Evolutionary conservation across 1,140 invertebrate genomes (phyloP), one percentile per base, ranked within the genome.

Genomic region (Camponotus pennsylvanicus): DNA sequence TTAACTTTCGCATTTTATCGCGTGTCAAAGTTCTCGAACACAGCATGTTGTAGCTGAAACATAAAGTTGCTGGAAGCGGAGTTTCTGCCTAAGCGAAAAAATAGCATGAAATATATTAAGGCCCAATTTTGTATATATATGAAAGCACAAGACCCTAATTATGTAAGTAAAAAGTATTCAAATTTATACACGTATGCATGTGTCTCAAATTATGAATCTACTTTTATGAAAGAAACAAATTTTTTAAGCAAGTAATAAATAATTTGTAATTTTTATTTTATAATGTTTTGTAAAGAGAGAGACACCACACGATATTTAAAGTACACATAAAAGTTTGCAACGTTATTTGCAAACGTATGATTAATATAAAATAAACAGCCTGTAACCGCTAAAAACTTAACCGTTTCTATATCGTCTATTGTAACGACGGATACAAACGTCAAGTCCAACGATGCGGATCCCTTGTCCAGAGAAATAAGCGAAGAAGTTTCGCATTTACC

Each of bases 401-500:
- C 32, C n/a, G 42, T 37, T 67, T 67, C 61, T 55, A n/a, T 27
- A 52, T 82, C 67, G 27, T n/a, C 21, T 71, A 57, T 70, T 49
- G 78, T 82, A 79, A 80, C 27, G 69, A 49, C 27, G 69, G 69
- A 75, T 61, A 57, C 61, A 32, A 83, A 83, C 69, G 69, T 83
- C 79, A 82, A 59, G 27, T 42, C 67, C 79, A 63, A 83, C 79
- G 79, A 73, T 71, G 79, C 71, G 69, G 49, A 75, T 61, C 55
- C 32, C 55, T 63, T 73, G 40, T 83, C 55, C 32, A n/a, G 67
- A 49, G 69, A 59, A 82, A 82, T 52, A 71, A 73, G 55, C 55
- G 52, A 21, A 59, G 40, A 83, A 83, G 79, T 83, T 83, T 83
- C 79, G 57, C 79, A 63, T 83, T 83, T 83, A 83, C 69, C 42